Conservation (phyloP, 2,113 vertebrate genomes). For the Dicentrarchus labrax region DNA sequence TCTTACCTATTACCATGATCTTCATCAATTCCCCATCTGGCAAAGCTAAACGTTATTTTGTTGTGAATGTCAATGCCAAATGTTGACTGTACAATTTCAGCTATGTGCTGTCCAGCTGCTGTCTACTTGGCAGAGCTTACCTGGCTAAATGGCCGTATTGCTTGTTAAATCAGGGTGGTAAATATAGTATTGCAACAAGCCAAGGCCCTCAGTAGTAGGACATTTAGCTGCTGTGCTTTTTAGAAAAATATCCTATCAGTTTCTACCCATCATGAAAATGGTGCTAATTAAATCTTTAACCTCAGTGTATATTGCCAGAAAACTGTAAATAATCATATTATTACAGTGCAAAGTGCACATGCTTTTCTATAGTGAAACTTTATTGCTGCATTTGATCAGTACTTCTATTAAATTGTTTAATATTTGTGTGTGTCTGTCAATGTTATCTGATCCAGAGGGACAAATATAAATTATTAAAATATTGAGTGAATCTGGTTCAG, state of each 20-base stretch:
- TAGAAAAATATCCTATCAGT: slow-evolving; percentile 21
- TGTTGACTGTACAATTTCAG: slow-evolving; percentile 61
- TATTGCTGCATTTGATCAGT: background rate
- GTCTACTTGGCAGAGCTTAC: slow-evolving; percentile 68
- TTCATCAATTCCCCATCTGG: slow-evolving; percentile 71
- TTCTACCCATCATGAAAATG: slow-evolving; percentile 28
- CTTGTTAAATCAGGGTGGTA: slow-evolving; percentile 60
- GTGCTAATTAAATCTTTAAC: slow-evolving; percentile 32
- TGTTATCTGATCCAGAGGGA: slow-evolving; percentile 3
- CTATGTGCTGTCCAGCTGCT: slow-evolving; percentile 67
- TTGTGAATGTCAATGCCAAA: slow-evolving; percentile 67
- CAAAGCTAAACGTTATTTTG: slow-evolving; percentile 56
- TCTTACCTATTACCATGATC: slow-evolving; percentile 36
- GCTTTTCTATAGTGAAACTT: background rate
- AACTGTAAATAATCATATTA: background rate
- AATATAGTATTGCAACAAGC: slow-evolving; percentile 58
- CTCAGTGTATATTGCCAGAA: background rate
- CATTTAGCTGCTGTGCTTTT: slow-evolving; percentile 47
- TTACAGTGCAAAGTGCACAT: too few species aligned
- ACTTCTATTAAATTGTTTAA: background rate
- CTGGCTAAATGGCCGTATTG: slow-evolving; percentile 54
- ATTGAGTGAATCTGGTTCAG: slow-evolving; percentile 1
- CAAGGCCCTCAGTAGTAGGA: slow-evolving; percentile 38
- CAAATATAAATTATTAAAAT: slow-evolving; percentile 4
- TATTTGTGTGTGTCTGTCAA: background rate